These are phyloP conservation scores for Criorhina ranunculi DNA, from an alignment of 2,888 invertebrate genomes.

Conservation along the genomic window DNA sequence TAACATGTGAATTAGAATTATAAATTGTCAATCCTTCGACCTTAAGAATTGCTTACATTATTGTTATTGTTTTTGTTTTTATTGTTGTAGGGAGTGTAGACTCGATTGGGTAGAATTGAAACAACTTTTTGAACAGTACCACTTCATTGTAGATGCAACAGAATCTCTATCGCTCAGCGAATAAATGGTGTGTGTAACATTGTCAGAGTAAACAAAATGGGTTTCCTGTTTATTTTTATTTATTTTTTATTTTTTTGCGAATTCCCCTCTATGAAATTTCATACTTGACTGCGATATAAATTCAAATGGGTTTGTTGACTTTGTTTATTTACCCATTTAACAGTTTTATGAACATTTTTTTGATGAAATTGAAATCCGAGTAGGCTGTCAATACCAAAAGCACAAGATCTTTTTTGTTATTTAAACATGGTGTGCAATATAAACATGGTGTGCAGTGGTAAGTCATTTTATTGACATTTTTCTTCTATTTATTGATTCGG, in stretches of 20 bases:
- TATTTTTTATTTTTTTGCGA: neutral
- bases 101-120: too few relatives aligned
- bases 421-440: neutral
- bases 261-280: constrained; percentile 16
- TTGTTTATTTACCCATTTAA: constrained; percentile 34
- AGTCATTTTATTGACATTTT: neutral
- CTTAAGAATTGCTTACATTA: neutral
- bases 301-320: constrained; percentile 42
- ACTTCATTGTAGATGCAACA: constrained; percentile 9
- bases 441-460: too few relatives aligned
- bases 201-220: constrained; percentile 48
- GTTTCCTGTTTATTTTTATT: constrained; percentile 26
- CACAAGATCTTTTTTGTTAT: neutral
- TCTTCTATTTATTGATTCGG: neutral
- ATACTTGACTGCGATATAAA: constrained; percentile 10
- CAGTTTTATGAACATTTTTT: constrained; percentile 13
- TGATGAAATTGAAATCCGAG: constrained; percentile 33
- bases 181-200: constrained; percentile 6
- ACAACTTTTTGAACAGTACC: neutral
- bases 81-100: too few relatives aligned
- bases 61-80: too few relatives aligned
- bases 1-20: neutral
- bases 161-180: neutral
- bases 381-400: neutral
- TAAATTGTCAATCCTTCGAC: constrained; percentile 20